Base-by-base conservation (phyloP, 2,113 vertebrate species). In the zebrafish (Danio rerio) region DNA sequence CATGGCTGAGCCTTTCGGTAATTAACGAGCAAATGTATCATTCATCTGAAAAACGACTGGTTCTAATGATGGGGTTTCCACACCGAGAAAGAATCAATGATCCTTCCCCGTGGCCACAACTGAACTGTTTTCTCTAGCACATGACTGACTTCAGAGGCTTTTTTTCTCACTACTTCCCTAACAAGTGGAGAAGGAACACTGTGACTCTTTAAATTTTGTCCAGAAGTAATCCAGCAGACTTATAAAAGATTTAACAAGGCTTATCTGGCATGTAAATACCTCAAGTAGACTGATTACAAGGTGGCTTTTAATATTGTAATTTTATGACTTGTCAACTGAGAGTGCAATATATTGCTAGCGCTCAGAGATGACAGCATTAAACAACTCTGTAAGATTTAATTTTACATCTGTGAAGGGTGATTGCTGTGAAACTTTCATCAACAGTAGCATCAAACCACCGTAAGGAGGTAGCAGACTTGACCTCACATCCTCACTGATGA, bases 241-340 rank as follows among this genome's bases (percentile, higher is more conserved):
- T 78, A 89, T 86, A 18, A 90, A 66, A 89, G 69, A 82, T 73
- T 84, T 84, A 79, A 63, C 82, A 81, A 83, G 56, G 40, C 84
- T 87, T 81, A 86, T 86, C 80, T 76, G 87, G 84, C 85, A 83
- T 84, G 80, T 88, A 86, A 85, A 78, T 88, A 79, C 86, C 49
- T 77, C 66, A 84, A 21, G 47, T 72, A 87, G 71, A 83, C 66
- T 78, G 70, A 88, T 87, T 88, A 86, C 82, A 31, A 61, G 68
- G 55, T 59, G 15, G 11, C 3, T 63, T 45, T 43, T 82, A 66
- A 85, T 89, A 72, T 81, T 72, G 61, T 75, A 66, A 61, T 74
- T 81, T 86, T 66, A 55, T 50, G 82, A 87, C 56, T 83, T 81
- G 69, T 53, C 63, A 69, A 71, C 5, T 70, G 72, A 18, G 18